Evolutionary conservation across 2,797 vertebrate species (phyloP), one percentile per base, ranked within the genome.

Genomic region (Botia almorhae): DNA sequence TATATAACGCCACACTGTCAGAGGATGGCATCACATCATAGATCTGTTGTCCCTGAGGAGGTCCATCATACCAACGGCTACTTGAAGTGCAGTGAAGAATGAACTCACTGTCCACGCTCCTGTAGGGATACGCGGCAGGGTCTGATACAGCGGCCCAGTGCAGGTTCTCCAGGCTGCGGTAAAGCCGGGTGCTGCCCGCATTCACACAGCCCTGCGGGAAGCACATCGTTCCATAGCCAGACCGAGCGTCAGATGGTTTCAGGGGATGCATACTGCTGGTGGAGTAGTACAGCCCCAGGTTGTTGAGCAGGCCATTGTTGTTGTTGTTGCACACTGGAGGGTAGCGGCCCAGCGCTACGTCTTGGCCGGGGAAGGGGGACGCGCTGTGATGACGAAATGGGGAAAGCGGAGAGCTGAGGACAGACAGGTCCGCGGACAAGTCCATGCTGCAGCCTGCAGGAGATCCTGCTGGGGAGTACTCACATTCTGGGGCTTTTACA

Each of bases 161-260:
- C 36, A 98, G 90, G 89, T 96, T 96, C 90, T 98, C 96, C 93
- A 97, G 92, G 61, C 96, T 98, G 76, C 92, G 93, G 84, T 95
- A 96, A 63, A 95, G 93, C 83, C 96, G 91, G 21, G 91, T 90
- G 77, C 90, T 88, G 26, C 80, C 83, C n/a, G 80, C 64, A 56
- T 87, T 87, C 33, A 71, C 0, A 17, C 78, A 90, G 58, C 83
- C 50, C 79, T 85, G 0, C 17, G 84, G 19, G 36, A 80, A 17
- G 14, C 16, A 8, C 73, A 87, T 36, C 51, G 78, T n/a, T 80
- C 76, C 12, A 75, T 74, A 39, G 87, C 89, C 81, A 84, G 0
- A 82, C 64, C 73, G 89, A 63, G 86, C 80, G 14, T 88, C 91
- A 77, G 89, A 69, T 74, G 90, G 94, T 87, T 91, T 93, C 77